phyloP scores from a whole-genome alignment of 2,113 vertebrate genomes.

The Lepidiolamprologus cunningtoni region DNA sequence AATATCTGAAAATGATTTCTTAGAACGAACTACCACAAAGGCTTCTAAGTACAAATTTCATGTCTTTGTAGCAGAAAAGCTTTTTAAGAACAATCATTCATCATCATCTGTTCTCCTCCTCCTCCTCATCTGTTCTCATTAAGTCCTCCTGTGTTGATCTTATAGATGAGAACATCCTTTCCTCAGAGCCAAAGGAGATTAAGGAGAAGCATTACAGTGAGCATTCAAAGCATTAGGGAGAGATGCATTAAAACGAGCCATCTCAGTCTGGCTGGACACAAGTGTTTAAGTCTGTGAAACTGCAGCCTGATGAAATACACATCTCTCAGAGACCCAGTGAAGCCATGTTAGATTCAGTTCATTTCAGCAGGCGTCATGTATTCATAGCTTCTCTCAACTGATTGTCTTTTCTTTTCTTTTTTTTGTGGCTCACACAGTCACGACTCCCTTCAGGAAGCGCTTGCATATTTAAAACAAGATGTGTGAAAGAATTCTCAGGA shows the following conservation, averaged over 20 bases:
- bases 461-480: not conserved
- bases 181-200: conserved; percentile 45
- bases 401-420: not conserved
- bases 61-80: not conserved
- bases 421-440: not conserved
- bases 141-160: conserved; percentile 27
- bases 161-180: conserved; percentile 50
- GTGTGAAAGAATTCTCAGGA: not conserved
- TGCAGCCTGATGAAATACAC: not conserved
- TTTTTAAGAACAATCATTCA: not conserved
- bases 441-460: not conserved
- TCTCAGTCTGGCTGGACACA: not conserved
- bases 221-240: conserved; percentile 30
- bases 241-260: conserved; percentile 38
- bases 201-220: conserved; percentile 27
- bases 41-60: not conserved
- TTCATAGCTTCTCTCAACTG: not conserved
- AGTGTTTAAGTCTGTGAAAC: not conserved
- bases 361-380: not conserved
- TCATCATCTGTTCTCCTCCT: not conserved
- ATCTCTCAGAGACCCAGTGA: not conserved
- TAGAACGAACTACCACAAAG: not conserved
- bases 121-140: not conserved
- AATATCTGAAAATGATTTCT: not conserved
- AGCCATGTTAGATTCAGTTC: not conserved